phyloP scores from a whole-genome alignment of 2,113 vertebrate species.

The Nettapus auritus region DNA sequence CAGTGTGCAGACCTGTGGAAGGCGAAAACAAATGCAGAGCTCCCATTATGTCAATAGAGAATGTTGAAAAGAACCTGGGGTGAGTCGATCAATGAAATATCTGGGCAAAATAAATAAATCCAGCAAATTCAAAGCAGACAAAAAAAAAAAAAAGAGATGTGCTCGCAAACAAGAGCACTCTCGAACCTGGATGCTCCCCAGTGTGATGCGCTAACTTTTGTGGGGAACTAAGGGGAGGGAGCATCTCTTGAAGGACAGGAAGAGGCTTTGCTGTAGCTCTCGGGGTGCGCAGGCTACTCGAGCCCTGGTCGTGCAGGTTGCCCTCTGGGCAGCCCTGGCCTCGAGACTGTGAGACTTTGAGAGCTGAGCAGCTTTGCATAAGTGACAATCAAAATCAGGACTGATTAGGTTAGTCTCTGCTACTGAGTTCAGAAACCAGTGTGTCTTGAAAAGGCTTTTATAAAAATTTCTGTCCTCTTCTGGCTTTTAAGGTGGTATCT shows the following conservation, averaged over 20 bases:
- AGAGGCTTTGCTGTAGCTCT: too few species aligned
- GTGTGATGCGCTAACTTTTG: too few species aligned
- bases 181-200: fast-evolving
- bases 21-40: neutral
- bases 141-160: fast-evolving
- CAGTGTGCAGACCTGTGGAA: slow-evolving; percentile 10
- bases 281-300: too few species aligned
- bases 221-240: neutral
- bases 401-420: neutral
- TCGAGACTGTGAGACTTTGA: neutral
- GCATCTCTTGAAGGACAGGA: neutral
- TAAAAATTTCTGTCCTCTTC: neutral
- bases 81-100: fast-evolving
- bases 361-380: neutral
- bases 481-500: neutral
- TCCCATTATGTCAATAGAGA: neutral
- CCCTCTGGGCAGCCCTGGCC: neutral
- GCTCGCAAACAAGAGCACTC: fast-evolving
- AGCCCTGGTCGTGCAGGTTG: too few species aligned
- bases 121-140: fast-evolving
- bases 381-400: neutral
- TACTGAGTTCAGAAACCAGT: neutral
- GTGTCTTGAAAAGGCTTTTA: neutral
- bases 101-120: fast-evolving
- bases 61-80: fast-evolving